Conservation (phyloP, 2,888 invertebrate genomes). For the Ametastegia equiseti region DNA sequence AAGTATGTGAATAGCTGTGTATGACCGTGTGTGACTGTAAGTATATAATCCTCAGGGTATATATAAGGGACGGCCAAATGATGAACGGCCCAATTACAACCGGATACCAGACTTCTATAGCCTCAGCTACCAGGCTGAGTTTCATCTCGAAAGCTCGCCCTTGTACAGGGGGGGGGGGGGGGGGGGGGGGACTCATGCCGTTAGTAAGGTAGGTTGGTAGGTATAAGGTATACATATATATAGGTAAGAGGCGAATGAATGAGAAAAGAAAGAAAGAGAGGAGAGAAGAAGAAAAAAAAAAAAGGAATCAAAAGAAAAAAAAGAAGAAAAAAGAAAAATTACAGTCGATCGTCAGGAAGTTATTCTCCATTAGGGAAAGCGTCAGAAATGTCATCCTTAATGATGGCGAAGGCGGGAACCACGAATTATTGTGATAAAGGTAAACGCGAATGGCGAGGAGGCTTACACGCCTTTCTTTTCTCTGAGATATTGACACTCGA, state of each 20-base stretch:
- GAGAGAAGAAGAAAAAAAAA: neutral
- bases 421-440: constrained; percentile 16
- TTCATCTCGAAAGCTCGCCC: neutral
- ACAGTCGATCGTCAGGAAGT: constrained; percentile 11
- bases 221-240: too few relatives aligned
- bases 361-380: constrained; percentile 35
- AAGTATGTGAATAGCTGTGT: neutral
- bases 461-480: neutral
- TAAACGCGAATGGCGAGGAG: neutral
- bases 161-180: too few relatives aligned
- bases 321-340: neutral
- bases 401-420: neutral
- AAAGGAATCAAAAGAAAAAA: neutral
- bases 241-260: constrained; percentile 23
- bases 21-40: neutral
- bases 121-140: neutral
- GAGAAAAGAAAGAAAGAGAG: neutral
- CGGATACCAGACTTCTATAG: constrained; percentile 31
- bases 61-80: constrained; percentile 40
- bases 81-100: constrained; percentile 46
- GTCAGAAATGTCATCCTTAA: constrained; percentile 16
- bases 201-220: too few relatives aligned
- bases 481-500: neutral
- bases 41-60: constrained; percentile 41
- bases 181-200: too few relatives aligned